Evolutionary conservation across 2,888 invertebrate species (phyloP).

Genomic region (Odontomyia ornata): DNA sequence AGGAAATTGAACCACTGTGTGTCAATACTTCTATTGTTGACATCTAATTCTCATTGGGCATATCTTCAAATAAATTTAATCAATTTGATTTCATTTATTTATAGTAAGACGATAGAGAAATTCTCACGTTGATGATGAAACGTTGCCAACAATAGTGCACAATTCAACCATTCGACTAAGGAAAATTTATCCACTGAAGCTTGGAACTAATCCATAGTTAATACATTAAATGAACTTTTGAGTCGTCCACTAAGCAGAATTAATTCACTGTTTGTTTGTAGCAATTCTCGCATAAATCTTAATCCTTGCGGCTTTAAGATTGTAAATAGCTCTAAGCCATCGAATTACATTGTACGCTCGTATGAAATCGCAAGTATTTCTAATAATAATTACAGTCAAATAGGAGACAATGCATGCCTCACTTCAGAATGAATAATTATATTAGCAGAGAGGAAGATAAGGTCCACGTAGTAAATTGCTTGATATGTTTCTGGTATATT

Average conservation of each 20-base stretch:
- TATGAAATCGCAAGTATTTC: constrained; percentile 3
- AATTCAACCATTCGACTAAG: background rate
- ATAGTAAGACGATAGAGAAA: too few species aligned
- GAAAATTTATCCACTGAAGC: constrained; percentile 32
- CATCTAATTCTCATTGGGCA: too few species aligned
- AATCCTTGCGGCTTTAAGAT: constrained; percentile 30
- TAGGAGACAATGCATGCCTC: too few species aligned
- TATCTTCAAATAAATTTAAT: too few species aligned
- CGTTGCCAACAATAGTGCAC: background rate
- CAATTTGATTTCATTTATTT: too few species aligned
- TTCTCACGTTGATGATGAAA: too few species aligned
- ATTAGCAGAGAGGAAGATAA: too few species aligned
- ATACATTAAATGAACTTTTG: constrained; percentile 43
- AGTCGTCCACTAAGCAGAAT: constrained; percentile 41
- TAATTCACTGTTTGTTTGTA: constrained; percentile 44
- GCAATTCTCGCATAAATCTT: constrained; percentile 40
- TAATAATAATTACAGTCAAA: background rate
- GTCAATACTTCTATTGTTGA: too few species aligned
- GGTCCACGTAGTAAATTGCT: too few species aligned
- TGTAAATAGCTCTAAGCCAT: constrained; percentile 34
- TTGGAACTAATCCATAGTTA: constrained; percentile 31
- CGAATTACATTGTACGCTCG: background rate
- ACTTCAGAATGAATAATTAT: too few species aligned
- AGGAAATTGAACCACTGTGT: too few species aligned
- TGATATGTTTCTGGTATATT: too few species aligned